These are phyloP conservation scores for Bambusicola thoracicus DNA, from an alignment of 2,113 vertebrate genomes.

Conservation along the genomic window DNA sequence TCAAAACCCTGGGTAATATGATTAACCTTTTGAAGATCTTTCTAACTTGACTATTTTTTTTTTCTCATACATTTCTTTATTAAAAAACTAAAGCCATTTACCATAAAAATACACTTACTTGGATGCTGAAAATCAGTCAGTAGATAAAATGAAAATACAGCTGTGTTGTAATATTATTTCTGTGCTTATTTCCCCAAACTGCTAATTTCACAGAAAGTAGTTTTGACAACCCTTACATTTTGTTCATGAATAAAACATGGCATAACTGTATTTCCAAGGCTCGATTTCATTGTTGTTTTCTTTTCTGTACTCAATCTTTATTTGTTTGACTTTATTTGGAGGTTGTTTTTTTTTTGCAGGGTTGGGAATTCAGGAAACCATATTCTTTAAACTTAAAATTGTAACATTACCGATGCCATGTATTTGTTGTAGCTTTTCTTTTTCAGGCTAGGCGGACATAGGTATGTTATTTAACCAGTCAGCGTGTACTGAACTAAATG, in stretches of 20 bases:
- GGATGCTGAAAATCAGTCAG: not conserved
- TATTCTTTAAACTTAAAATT: not conserved
- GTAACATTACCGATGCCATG: not conserved
- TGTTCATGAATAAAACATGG: not conserved
- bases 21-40: conserved; percentile 19
- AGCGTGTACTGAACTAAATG: not conserved
- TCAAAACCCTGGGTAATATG: not conserved
- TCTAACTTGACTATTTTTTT: not conserved
- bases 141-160: conserved; percentile 3
- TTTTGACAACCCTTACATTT: conserved; percentile 4
- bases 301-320: not conserved
- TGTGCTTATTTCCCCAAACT: not conserved
- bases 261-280: not conserved
- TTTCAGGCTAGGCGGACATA: not conserved
- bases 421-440: not conserved
- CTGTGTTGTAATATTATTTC: not conserved
- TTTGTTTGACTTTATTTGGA: not conserved
- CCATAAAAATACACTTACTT: not conserved
- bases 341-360: not conserved
- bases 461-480: not conserved
- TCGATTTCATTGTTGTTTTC: conserved; percentile 18
- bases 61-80: not conserved
- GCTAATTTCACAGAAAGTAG: conserved; percentile 34
- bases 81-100: not conserved
- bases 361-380: not conserved